Base-by-base conservation (phyloP, 2,888 invertebrate genomes). In the Griposia aprilina region DNA sequence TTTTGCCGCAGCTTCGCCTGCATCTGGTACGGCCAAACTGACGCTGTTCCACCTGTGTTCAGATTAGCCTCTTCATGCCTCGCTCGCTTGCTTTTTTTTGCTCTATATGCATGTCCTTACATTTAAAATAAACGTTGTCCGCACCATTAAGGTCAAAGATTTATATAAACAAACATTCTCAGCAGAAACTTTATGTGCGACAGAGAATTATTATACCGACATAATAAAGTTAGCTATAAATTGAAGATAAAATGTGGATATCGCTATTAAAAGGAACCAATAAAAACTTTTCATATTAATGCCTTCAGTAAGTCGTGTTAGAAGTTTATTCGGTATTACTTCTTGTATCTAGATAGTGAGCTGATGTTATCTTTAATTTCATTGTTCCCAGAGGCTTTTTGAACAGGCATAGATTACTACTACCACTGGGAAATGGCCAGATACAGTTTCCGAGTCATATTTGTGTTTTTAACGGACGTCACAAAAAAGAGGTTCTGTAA, bases 261-360 rank as follows among this genome's bases (percentile, higher is more conserved):
- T 73, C 71, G 78, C 63, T 79, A 66, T 66, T 86, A 82, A 72
- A 80, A 69, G 81, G 75, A 83, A 84, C 80, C 74, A 87, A 88
- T 88, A 88, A 87, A 88, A 88, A 88, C 68, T 85, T 84, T 81
- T 85, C 69, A 82, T 85, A 85, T 86, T 80, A 81, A 82, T 79
- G 72, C 41, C 36, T 68, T 52, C n/a, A 81, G 80, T 69, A 72
- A 82, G 75, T 85, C 76, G 45, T 80, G 66, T 80, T 65, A 70
- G 63, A 79, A 85, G 70, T 80, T 80, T 57, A 60, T 50, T 70
- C 30, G 2, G 57, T 45, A 60, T 20, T 36, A 45, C 15, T 52
- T 41, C 30, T 71, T 65, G 10, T 63, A 50, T 59, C 17, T 41
- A 30, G 30, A 57, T 70, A 52, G n/a, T 74, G 50, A 52, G 36